Evolutionary conservation across 1,140 invertebrate genomes (phyloP).

Genomic region (Branchinecta lindahli): DNA sequence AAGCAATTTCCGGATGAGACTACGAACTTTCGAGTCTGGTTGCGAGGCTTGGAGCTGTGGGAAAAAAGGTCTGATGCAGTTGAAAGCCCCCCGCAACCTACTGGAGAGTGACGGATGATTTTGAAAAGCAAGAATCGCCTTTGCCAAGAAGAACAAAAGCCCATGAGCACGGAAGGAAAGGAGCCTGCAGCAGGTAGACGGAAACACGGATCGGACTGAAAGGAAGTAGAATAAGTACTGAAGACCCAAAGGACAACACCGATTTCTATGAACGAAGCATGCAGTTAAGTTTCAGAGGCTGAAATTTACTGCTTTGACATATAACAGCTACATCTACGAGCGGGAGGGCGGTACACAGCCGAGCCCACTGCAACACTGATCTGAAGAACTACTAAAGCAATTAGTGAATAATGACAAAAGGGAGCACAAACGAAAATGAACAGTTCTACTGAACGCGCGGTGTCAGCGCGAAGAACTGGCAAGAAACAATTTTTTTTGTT

Average conservation of each 20-base stretch:
- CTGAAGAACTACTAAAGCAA: conserved; percentile 1
- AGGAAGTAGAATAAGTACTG: background rate
- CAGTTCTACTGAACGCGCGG: background rate
- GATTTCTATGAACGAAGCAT: conserved; percentile 1
- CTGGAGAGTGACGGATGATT: too few relatives aligned
- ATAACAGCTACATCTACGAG: background rate
- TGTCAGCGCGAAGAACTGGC: conserved; percentile 7
- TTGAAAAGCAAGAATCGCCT: too few relatives aligned
- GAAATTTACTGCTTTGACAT: background rate
- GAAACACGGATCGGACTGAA: too few relatives aligned
- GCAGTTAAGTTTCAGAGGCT: background rate
- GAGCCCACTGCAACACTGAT: conserved; percentile 1
- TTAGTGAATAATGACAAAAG: background rate
- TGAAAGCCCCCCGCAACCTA: too few relatives aligned
- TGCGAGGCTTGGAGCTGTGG: too few relatives aligned
- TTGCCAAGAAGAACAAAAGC: too few relatives aligned
- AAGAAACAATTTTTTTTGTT: background rate
- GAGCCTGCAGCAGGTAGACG: too few relatives aligned
- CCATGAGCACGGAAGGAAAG: too few relatives aligned
- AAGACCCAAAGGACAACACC: conserved; percentile 2
- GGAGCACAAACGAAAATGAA: background rate
- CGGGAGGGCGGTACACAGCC: background rate
- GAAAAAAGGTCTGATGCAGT: too few relatives aligned
- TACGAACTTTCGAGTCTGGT: too few relatives aligned
- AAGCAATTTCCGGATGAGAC: too few relatives aligned